Evolutionary conservation across 2,797 vertebrate species (phyloP).

Genomic region (Orientallactaga sibirica): DNA sequence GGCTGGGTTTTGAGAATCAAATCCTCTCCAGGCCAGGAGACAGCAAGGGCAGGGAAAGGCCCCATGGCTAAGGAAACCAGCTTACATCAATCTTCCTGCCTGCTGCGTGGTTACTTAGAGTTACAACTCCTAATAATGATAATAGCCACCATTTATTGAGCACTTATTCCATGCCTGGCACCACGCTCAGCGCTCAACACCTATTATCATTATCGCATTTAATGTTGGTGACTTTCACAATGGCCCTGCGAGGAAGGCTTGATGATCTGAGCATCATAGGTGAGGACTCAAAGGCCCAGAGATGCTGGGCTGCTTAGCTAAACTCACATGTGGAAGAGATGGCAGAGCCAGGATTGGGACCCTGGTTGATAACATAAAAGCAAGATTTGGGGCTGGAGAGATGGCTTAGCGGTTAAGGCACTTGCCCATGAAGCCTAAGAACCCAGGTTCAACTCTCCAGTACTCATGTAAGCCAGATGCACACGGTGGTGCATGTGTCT

Average conservation of each 20-base stretch:
- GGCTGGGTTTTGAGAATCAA: neutral
- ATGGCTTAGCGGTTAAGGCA: neutral
- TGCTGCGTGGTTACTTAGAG: neutral
- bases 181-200: neutral
- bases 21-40: neutral
- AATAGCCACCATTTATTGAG: constrained; percentile 46
- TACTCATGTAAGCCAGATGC: no score
- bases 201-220: constrained; percentile 31
- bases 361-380: neutral
- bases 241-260: constrained; percentile 29
- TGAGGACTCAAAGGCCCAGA: neutral
- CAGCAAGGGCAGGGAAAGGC: neutral
- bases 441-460: no score
- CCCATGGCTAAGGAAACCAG: neutral
- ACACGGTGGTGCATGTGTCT: no score
- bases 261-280: neutral
- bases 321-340: neutral
- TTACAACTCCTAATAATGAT: constrained; percentile 35
- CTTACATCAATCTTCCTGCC: neutral
- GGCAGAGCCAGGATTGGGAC: neutral
- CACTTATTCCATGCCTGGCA: constrained; percentile 9
- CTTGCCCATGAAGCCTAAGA: neutral
- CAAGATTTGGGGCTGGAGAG: neutral
- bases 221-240: constrained; percentile 49
- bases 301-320: neutral